Percentiles rank a stretch among this genome's conserved stretches.
phyloP scores from a whole-genome alignment of 2,888 invertebrate species.

The Philonicus albiceps region DNA sequence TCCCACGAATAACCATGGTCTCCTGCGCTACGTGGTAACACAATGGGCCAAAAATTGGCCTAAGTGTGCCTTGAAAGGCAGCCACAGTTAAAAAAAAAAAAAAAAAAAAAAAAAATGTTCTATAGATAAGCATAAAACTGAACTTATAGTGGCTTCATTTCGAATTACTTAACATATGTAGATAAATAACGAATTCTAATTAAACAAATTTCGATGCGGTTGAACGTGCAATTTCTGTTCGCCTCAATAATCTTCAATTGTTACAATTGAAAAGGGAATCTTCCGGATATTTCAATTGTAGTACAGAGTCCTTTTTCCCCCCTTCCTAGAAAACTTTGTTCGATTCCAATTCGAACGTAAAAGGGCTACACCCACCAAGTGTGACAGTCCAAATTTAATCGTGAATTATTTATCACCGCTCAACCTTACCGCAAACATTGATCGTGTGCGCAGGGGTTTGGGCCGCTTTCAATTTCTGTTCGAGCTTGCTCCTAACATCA shows the following conservation, averaged over 20 bases:
- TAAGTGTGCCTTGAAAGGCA: too few relatives aligned
- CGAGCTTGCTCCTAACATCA: not conserved
- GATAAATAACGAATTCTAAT: not conserved
- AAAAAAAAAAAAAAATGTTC: too few relatives aligned
- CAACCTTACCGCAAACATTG: not conserved
- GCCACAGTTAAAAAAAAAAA: too few relatives aligned
- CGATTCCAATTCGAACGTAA: not conserved
- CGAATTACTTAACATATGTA: not conserved
- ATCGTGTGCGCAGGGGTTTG: not conserved
- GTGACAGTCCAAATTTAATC: not conserved
- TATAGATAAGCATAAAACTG: not conserved
- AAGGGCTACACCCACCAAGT: not conserved
- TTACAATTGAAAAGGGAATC: not conserved
- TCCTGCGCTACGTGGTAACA: too few relatives aligned
- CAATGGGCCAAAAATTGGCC: too few relatives aligned
- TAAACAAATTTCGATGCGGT: not conserved
- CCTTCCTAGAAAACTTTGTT: not conserved
- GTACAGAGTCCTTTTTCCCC: not conserved
- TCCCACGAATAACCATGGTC: too few relatives aligned
- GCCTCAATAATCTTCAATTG: not conserved
- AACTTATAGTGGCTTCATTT: not conserved
- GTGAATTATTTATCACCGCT: not conserved
- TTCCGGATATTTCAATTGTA: not conserved
- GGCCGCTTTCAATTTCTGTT: not conserved
- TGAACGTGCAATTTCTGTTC: not conserved